phyloP scores from a whole-genome alignment of 2,797 vertebrate genomes.

The Cryptoblepharus egeriae region DNA sequence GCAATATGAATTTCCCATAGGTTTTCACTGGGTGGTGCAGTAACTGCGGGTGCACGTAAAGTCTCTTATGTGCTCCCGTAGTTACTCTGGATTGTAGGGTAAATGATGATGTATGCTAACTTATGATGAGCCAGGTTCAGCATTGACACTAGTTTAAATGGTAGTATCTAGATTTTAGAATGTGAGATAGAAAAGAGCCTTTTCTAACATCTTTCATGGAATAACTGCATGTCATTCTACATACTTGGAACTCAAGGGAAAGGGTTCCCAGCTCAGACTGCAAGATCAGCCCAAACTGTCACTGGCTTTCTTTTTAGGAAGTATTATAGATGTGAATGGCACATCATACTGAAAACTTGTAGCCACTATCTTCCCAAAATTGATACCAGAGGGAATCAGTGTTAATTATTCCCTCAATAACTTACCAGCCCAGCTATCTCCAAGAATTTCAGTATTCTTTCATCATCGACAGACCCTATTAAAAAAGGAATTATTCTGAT shows the following conservation, averaged over 20 bases:
- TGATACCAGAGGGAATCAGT: background rate
- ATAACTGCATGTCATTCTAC: background rate
- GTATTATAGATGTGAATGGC: background rate
- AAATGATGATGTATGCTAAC: no score
- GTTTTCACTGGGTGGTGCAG: no score
- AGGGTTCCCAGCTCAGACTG: background rate
- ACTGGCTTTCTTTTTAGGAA: background rate
- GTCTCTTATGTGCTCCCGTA: no score
- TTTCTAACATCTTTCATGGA: no score
- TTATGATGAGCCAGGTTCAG: background rate
- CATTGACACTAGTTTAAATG: background rate
- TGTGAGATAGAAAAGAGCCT: background rate
- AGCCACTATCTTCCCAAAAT: background rate
- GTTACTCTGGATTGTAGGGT: no score
- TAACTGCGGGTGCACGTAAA: no score
- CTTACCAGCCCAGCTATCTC: constrained; percentile 92
- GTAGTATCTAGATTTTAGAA: background rate
- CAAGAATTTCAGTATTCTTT: constrained; percentile 90
- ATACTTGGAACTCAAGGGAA: background rate
- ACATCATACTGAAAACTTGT: background rate
- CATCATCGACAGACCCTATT: constrained; percentile 88
- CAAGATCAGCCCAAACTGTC: background rate
- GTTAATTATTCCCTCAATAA: background rate
- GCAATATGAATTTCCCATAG: no score
- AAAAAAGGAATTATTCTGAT: constrained; percentile 35